phyloP scores from a whole-genome alignment of 2,113 vertebrate genomes.

The Asarcornis scutulata region DNA sequence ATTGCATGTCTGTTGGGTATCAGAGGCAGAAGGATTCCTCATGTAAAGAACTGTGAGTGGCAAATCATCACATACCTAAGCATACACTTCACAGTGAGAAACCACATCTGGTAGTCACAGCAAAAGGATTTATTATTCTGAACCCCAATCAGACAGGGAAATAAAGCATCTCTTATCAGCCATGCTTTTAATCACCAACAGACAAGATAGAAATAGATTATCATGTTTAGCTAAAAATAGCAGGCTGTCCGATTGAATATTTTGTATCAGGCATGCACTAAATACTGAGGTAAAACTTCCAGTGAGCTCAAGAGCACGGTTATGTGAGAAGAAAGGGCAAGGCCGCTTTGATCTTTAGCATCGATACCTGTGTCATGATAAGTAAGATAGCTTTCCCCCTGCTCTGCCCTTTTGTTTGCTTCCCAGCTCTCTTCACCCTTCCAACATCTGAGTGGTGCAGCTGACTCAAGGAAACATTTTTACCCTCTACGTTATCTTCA shows the following conservation, averaged over 20 bases:
- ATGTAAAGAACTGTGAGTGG: not conserved
- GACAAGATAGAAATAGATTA: not conserved
- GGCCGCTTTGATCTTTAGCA: not conserved
- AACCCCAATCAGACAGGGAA: not conserved
- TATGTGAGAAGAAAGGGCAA: not conserved
- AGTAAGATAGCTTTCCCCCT: not conserved
- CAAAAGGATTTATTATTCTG: not conserved
- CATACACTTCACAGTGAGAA: rapidly evolving
- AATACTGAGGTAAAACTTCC: not conserved
- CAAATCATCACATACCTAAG: not conserved
- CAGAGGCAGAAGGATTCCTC: not conserved
- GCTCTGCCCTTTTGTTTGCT: not conserved
- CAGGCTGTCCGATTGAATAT: not conserved
- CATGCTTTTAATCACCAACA: not conserved
- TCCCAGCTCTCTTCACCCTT: not conserved
- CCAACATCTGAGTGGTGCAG: not conserved
- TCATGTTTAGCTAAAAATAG: not conserved
- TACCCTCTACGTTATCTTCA: not conserved
- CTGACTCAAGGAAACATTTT: not conserved
- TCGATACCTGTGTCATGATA: not conserved
- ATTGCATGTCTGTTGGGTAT: not conserved
- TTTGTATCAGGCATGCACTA: not conserved
- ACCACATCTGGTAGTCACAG: not conserved
- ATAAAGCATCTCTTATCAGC: not conserved
- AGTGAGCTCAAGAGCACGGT: not conserved